Conservation (phyloP, 37 sponge, comb jelly and placozoan species). For the Hexactinellida sp. region DNA sequence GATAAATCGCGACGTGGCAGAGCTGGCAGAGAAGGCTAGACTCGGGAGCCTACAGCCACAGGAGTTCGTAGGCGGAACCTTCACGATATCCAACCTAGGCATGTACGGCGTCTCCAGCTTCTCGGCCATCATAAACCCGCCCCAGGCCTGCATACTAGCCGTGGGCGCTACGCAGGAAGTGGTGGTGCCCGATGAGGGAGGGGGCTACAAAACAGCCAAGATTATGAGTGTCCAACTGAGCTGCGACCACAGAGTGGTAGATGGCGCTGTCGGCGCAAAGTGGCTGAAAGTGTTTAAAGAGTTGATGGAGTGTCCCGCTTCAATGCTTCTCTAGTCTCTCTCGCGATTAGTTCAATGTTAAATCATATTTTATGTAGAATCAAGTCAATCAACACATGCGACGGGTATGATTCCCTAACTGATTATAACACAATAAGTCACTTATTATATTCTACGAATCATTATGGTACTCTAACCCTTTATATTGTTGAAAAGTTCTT, state of each 20-base stretch:
- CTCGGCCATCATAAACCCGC: slow-evolving; percentile 88
- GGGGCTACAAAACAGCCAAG: slow-evolving; percentile 6
- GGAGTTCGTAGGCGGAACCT: slow-evolving; percentile 91
- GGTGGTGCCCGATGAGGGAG: slow-evolving; percentile 41
- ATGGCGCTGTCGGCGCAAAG: slow-evolving; percentile 88
- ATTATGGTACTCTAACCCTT: no score
- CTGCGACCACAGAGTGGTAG: slow-evolving; percentile 95
- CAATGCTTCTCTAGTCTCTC: slow-evolving; percentile 53
- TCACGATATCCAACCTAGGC: slow-evolving; percentile 91
- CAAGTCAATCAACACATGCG: neutral
- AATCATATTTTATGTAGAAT: neutral
- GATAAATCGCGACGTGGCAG: slow-evolving; percentile 51
- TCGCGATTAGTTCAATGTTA: neutral
- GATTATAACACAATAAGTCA: no score
- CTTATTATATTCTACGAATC: no score
- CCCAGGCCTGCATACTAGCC: slow-evolving; percentile 87
- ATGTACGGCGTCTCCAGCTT: slow-evolving; percentile 75
- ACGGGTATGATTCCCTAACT: no score
- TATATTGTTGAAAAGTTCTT: no score
- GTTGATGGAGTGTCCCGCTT: slow-evolving; percentile 63
- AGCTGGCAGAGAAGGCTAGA: slow-evolving; percentile 68
- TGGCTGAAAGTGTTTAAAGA: slow-evolving; percentile 69
- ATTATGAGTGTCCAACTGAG: slow-evolving; percentile 91
- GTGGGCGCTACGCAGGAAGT: slow-evolving; percentile 86
- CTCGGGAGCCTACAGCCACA: slow-evolving; percentile 59